Base-by-base conservation (phyloP, 2,888 invertebrate genomes). In the Nephrotoma guestfalica region DNA sequence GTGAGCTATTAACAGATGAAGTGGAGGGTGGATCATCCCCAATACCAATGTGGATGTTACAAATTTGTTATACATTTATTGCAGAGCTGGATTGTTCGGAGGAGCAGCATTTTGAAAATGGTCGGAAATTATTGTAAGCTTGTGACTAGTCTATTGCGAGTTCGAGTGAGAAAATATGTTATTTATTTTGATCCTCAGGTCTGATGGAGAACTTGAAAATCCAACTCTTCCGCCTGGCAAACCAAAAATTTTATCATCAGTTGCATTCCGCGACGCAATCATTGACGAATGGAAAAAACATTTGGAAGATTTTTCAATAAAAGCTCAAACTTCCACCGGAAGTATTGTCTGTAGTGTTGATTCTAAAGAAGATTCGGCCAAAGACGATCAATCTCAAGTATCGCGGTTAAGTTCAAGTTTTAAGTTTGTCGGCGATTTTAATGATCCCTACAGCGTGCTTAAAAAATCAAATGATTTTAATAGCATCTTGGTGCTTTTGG, bases 1-100 rank as follows among this genome's bases (percentile, higher is more conserved):
- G 97, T 90, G 96, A 97, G 90, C 93, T 96, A 0, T 92, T 97
- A 86, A 96, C 96, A 0, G 94, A 95, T 88, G 97, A 97, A 89
- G 95, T 96, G 0, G 97, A 97, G 87, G 97, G 97, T 0, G 96
- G 96, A 0, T 94, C 95, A 0, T 94, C 96, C 0, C 94, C 95
- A 88, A 94, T 97, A 83, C 93, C 95, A 0, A 91, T 94, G 3
- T 91, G 93, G 41, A 92, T 94, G 43, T 96, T 96, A 89, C 91
- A 94, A 86, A 92, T 92, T 51, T 92, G 95, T 90, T 94, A 94
- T 90, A 89, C 89, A 30, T 94, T 92, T 88, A 89, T 95, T 71
- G 94, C 94, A 0, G 88, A 88, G 0, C 91, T 94, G 40, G 94
- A 95, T 88, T 89, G 89, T 83, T 88, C 88, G 4, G 86, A 86